phyloP scores from a whole-genome alignment of 2,113 vertebrate species.

The Paedocypris sp. region DNA sequence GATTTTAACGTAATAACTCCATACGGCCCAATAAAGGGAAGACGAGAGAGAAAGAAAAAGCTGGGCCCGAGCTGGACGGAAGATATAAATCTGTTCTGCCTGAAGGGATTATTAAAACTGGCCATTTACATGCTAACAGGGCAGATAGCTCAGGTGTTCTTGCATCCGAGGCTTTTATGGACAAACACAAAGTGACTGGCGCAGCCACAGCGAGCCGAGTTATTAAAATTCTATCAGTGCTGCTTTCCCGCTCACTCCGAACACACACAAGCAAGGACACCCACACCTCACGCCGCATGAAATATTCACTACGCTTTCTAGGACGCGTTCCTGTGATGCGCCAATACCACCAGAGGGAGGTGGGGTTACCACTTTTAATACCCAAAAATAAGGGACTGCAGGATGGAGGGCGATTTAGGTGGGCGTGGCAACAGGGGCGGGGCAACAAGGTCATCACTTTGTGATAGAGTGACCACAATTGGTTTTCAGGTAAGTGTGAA shows the following conservation, averaged over 20 bases:
- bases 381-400: too few relatives aligned
- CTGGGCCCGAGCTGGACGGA: not conserved
- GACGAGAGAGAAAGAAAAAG: not conserved
- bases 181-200: slow-evolving; percentile 16
- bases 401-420: too few relatives aligned
- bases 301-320: slow-evolving; percentile 11
- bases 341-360: not conserved
- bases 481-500: too few relatives aligned
- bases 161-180: not conserved
- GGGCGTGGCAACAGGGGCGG: too few relatives aligned
- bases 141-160: not conserved
- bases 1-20: too few relatives aligned
- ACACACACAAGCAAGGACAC: slow-evolving; percentile 12
- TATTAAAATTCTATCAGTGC: slow-evolving; percentile 27
- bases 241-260: slow-evolving; percentile 8
- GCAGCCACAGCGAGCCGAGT: slow-evolving; percentile 8
- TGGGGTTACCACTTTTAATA: not conserved
- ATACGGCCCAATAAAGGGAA: too few relatives aligned
- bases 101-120: not conserved
- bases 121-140: not conserved
- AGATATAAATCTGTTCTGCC: not conserved
- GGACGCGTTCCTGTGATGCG: not conserved
- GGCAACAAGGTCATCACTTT: too few relatives aligned
- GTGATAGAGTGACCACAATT: too few relatives aligned
- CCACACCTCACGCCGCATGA: slow-evolving; percentile 6